phyloP scores from a whole-genome alignment of 2,113 vertebrate species.

The Ia io region DNA sequence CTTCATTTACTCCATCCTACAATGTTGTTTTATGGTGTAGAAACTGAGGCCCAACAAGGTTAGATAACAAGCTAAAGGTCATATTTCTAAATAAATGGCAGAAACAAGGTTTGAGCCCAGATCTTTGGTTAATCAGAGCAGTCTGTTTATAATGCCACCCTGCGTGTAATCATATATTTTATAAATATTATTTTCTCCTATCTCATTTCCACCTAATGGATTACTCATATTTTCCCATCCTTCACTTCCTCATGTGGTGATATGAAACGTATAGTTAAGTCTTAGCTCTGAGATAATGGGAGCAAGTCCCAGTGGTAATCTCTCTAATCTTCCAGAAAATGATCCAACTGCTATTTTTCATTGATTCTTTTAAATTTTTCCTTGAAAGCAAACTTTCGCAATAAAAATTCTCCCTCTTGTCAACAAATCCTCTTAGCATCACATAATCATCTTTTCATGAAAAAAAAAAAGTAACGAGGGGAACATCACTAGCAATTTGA shows the following conservation, averaged over 20 bases:
- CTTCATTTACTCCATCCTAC: neutral
- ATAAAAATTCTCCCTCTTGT: constrained; percentile 66
- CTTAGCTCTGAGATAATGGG: neutral
- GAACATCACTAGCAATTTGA: constrained; percentile 55
- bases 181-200: neutral
- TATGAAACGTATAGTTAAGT: constrained; percentile 17
- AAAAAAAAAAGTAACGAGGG: constrained; percentile 47
- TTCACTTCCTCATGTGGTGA: neutral
- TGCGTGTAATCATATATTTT: neutral
- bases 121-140: neutral
- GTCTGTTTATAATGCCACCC: neutral
- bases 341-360: constrained; percentile 51
- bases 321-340: constrained; percentile 74
- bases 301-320: constrained; percentile 55
- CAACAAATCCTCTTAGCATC: constrained; percentile 80
- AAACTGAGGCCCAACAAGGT: neutral
- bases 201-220: neutral
- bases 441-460: constrained; percentile 74
- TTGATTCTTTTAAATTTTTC: constrained; percentile 1
- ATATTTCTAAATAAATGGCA: neutral
- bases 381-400: constrained; percentile 58
- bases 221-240: neutral
- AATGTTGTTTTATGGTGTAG: neutral
- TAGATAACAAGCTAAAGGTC: neutral
- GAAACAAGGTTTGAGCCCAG: neutral